Conservation (phyloP, 1,140 invertebrate species). For the Saccostrea cuccullata region DNA sequence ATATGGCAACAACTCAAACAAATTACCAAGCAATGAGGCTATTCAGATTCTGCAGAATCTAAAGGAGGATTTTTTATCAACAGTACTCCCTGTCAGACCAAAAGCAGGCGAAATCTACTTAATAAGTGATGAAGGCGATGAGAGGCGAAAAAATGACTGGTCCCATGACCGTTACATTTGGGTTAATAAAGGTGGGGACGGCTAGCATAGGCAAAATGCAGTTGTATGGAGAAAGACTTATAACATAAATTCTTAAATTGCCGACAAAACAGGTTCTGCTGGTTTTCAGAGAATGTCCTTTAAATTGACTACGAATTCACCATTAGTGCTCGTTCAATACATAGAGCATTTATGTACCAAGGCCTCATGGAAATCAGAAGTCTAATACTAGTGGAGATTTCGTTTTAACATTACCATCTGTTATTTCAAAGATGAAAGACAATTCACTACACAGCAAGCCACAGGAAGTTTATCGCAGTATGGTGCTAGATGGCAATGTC, state of each 20-base stretch:
- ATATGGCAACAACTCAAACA: too few relatives aligned
- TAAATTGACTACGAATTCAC: not conserved
- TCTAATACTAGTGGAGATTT: conserved; percentile 27
- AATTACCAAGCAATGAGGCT: too few relatives aligned
- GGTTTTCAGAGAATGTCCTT: not conserved
- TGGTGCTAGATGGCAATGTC: not conserved
- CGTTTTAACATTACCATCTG: conserved; percentile 26
- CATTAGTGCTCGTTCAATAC: not conserved
- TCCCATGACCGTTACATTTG: not conserved
- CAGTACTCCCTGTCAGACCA: too few relatives aligned
- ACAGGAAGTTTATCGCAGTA: not conserved
- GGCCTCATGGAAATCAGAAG: conserved; percentile 27
- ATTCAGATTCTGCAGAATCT: too few relatives aligned
- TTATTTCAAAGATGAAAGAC: not conserved
- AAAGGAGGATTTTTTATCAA: too few relatives aligned
- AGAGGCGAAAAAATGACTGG: not conserved
- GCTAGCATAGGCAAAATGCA: not conserved
- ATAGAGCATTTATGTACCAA: conserved; percentile 22
- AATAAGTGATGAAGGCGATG: too few relatives aligned
- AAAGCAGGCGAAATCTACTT: too few relatives aligned
- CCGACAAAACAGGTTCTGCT: not conserved
- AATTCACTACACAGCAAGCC: not conserved
- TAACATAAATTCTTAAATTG: not conserved
- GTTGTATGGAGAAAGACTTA: not conserved
- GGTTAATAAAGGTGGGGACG: not conserved